phyloP scores from a whole-genome alignment of 2,113 vertebrate species.

The Entomyzon cyanotis region DNA sequence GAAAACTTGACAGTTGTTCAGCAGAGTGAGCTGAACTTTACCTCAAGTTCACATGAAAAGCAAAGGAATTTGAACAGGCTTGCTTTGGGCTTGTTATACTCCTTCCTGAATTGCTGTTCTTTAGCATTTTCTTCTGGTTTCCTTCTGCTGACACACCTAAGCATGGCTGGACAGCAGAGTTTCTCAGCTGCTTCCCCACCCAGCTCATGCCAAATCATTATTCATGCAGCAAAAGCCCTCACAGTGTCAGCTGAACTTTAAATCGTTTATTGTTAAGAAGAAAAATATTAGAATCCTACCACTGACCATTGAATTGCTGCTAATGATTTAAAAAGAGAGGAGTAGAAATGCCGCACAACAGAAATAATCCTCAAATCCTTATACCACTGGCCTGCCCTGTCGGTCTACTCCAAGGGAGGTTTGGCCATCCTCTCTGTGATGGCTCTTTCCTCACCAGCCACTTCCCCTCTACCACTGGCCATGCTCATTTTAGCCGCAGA shows the following conservation, averaged over 20 bases:
- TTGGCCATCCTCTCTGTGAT: background rate
- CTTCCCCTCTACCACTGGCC: fast-evolving
- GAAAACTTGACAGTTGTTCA: background rate
- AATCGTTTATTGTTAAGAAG: background rate
- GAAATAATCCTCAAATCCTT: background rate
- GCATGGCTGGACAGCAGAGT: background rate
- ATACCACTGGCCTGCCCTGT: background rate
- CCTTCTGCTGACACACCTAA: background rate
- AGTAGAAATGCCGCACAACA: background rate
- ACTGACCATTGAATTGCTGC: background rate
- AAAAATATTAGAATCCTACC: background rate
- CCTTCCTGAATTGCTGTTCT: background rate
- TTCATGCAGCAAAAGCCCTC: background rate
- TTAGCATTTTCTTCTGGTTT: background rate
- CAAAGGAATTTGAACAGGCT: background rate
- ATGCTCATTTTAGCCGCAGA: background rate
- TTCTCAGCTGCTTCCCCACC: background rate
- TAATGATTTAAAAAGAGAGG: background rate
- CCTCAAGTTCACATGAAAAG: background rate
- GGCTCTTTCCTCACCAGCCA: background rate
- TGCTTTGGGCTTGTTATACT: background rate
- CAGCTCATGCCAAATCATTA: background rate
- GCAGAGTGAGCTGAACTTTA: background rate
- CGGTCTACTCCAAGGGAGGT: background rate
- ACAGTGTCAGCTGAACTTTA: background rate